phyloP scores from a whole-genome alignment of 2,113 vertebrate genomes.

The Phrynocephalus versicolor region DNA sequence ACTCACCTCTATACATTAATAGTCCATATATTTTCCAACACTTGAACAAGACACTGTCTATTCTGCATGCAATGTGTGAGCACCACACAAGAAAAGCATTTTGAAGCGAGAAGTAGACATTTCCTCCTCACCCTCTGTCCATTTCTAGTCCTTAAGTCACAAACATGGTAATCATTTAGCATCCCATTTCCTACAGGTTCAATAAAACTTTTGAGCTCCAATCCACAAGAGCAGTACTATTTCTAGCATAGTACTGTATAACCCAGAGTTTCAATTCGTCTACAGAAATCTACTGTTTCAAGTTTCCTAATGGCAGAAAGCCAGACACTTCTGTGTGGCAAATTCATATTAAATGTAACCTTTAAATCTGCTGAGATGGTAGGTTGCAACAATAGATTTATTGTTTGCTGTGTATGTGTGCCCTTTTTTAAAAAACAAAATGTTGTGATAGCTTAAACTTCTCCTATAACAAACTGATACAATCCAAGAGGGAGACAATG shows the following conservation, averaged over 20 bases:
- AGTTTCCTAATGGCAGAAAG: background rate
- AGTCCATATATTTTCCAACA: too few species aligned
- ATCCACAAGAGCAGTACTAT: conserved; percentile 11
- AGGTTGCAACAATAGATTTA: conserved; percentile 34
- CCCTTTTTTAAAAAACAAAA: conserved; percentile 24
- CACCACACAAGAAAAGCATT: background rate
- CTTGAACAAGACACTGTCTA: too few species aligned
- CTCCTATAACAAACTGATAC: conserved; percentile 44
- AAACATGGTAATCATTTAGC: background rate
- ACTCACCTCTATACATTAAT: too few species aligned
- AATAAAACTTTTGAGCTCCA: conserved; percentile 1
- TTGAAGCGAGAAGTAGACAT: too few species aligned
- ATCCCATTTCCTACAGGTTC: background rate
- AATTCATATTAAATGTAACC: conserved; percentile 27
- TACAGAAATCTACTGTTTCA: background rate
- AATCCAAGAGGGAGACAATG: conserved; percentile 37
- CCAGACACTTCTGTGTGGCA: conserved; percentile 29
- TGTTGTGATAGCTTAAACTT: conserved; percentile 32
- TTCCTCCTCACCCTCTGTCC: background rate
- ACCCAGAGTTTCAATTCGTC: background rate
- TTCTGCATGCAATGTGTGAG: too few species aligned
- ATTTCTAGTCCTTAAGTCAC: background rate
- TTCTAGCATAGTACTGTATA: conserved; percentile 24
- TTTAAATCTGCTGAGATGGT: conserved; percentile 49
- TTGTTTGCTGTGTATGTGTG: background rate